Evolutionary conservation across 2,797 vertebrate genomes (phyloP).

Genomic region (Anguilla marmorata): DNA sequence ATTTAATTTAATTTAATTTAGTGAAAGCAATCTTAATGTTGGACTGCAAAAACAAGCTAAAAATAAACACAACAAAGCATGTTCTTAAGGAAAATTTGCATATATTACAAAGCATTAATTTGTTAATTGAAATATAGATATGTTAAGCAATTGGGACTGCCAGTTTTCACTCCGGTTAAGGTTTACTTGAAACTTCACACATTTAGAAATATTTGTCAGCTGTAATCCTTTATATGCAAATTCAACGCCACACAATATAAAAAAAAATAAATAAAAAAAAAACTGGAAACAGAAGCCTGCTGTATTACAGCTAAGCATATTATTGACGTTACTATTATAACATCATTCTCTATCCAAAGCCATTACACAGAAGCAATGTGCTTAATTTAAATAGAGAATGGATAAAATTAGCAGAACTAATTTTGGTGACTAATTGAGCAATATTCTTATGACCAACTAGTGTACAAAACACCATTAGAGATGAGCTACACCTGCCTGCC

Average conservation of each 20-base stretch:
- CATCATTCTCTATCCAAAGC: neutral
- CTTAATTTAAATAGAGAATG: neutral
- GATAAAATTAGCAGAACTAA: neutral
- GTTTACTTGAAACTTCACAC: neutral
- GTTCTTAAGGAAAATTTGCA: neutral
- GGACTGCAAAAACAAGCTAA: neutral
- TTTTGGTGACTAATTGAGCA: slow-evolving; percentile 6
- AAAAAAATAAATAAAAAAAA: neutral
- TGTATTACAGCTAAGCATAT: neutral
- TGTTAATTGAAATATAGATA: neutral
- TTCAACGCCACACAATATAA: neutral
- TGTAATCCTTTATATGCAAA: neutral
- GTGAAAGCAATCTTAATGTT: neutral
- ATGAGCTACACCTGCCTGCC: neutral
- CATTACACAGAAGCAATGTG: neutral
- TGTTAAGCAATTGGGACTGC: neutral
- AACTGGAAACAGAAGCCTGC: neutral
- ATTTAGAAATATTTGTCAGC: neutral
- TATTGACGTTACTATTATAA: neutral
- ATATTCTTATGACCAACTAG: neutral
- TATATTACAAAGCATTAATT: neutral
- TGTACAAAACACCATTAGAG: neutral
- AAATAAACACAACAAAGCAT: neutral
- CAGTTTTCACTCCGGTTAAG: neutral
- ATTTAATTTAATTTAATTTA: no score